A percentile compares a stretch with the other conserved stretches of the same genome.
These are phyloP conservation scores for Mimas tiliae DNA, from an alignment of 2,888 invertebrate genomes.

Conservation along the genomic window DNA sequence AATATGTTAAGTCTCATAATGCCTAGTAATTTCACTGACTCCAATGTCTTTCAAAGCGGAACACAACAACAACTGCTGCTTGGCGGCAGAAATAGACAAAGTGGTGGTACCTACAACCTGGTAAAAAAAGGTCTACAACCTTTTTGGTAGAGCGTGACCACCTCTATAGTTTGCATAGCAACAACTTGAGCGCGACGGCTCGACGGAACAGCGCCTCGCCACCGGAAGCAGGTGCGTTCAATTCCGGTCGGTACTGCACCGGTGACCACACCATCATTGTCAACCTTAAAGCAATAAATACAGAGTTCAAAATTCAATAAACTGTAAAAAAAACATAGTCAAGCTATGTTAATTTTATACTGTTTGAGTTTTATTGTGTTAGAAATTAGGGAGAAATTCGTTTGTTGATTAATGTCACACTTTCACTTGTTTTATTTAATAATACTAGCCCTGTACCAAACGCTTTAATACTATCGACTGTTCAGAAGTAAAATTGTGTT, in stretches of 20 bases:
- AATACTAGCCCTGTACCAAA: too few species aligned
- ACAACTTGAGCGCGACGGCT: slow-evolving; percentile 27
- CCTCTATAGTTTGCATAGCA: not conserved
- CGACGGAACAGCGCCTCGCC: slow-evolving; percentile 50
- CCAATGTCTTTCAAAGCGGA: too few species aligned
- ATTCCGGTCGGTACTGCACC: slow-evolving; percentile 39
- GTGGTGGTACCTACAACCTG: too few species aligned
- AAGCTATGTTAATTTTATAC: not conserved
- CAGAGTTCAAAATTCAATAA: not conserved
- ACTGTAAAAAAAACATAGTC: not conserved
- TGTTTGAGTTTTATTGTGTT: not conserved
- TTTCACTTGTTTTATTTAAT: slow-evolving; percentile 5
- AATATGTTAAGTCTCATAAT: too few species aligned
- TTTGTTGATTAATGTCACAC: not conserved
- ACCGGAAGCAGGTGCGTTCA: slow-evolving; percentile 66
- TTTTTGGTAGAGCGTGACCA: not conserved
- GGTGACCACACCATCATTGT: not conserved
- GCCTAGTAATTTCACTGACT: too few species aligned
- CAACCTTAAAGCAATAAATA: not conserved
- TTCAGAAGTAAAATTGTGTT: too few species aligned
- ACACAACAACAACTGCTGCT: too few species aligned
- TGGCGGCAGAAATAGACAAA: too few species aligned
- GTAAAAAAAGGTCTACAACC: not conserved
- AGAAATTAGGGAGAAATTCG: not conserved
- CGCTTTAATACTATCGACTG: too few species aligned